These are phyloP conservation scores for Copidosoma aretas DNA, from an alignment of 2,888 invertebrate species.

Conservation along the genomic window DNA sequence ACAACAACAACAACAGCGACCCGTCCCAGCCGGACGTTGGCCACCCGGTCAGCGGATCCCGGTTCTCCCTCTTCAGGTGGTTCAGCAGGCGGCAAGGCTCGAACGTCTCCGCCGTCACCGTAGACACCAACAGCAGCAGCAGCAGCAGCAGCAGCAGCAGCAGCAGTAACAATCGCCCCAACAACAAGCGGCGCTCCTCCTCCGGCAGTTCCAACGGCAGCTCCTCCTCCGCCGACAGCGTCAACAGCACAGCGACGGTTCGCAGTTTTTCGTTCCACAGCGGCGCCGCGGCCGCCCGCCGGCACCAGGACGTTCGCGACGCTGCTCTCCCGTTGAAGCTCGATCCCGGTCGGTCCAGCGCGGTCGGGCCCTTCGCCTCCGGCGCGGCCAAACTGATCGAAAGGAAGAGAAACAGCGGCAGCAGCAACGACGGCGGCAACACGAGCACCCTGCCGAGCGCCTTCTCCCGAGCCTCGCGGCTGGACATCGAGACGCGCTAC, in stretches of 20 bases:
- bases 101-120: constrained; percentile 34
- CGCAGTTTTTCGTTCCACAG: constrained; percentile 74
- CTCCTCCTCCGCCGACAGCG: constrained; percentile 70
- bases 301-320: constrained; percentile 11
- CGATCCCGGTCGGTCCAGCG: constrained; percentile 43
- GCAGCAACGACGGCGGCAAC: no score
- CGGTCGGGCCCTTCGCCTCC: constrained; percentile 54
- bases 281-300: constrained; percentile 60
- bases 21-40: constrained; percentile 7
- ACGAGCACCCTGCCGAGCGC: constrained; percentile 52
- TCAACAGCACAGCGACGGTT: constrained; percentile 75
- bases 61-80: constrained; percentile 77
- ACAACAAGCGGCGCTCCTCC: constrained; percentile 48
- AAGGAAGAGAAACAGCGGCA: constrained; percentile 3
- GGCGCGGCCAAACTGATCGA: constrained; percentile 52
- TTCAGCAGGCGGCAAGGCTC: constrained; percentile 69
- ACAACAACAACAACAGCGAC: constrained; percentile 40
- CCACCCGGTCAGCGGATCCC: constrained; percentile 47
- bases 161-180: neutral
- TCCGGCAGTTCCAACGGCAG: constrained; percentile 32
- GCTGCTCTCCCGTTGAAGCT: constrained; percentile 24
- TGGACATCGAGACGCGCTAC: constrained; percentile 54
- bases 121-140: constrained; percentile 19
- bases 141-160: constrained; percentile 9
- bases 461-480: constrained; percentile 43